Base-by-base conservation (phyloP, 2,797 vertebrate species). In the Danionella dracula region DNA sequence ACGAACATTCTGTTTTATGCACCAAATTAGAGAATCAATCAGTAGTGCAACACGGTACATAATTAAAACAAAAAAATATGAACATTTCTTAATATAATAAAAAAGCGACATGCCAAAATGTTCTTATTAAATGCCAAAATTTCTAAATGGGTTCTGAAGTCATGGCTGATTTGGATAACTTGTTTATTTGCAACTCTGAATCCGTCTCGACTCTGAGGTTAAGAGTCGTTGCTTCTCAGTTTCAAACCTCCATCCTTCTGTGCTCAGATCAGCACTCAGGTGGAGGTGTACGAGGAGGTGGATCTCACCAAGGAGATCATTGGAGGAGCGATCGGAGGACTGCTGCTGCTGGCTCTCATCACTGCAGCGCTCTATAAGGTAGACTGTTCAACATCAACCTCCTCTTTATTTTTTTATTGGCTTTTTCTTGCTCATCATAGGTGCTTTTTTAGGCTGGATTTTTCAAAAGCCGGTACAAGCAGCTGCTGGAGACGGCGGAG, bases 381-480 rank as follows among this genome's bases (percentile, higher is more conserved):
- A 35, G 6, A 27, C 6, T 27, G 23, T 27, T 27, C 23, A 27
- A 3, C 6, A 3, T 27, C 6, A 27, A 27, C 23, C 6, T 27
- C 23, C 23, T 3, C 6, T 8, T 8, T 4, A 12, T 12, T 15
- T 35, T 3, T 27, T 48, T 44, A 44, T 19, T 8, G n/a, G 23
- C 23, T 3, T 27, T 3, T 27, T 27, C 6, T 27, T 27, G 3
- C 23, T 27, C 6, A 27, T 27, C 20, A 15, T 13, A 10, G 27
- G 5, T 17, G 6, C 4, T 27, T 27, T 27, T 32, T 32, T 11
- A 34, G 93, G 79, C 89, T 31, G 91, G 91, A 55, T 94, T 94
- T 81, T 95, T 95, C 82, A 93, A 92, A 65, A 89, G 92, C 12
- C 89, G 90, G 62, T 93, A 90, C 78, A 84, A 88, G 31, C 19